These are phyloP conservation scores for Plagodis pulveraria DNA, from an alignment of 2,888 invertebrate species.

Conservation along the genomic window DNA sequence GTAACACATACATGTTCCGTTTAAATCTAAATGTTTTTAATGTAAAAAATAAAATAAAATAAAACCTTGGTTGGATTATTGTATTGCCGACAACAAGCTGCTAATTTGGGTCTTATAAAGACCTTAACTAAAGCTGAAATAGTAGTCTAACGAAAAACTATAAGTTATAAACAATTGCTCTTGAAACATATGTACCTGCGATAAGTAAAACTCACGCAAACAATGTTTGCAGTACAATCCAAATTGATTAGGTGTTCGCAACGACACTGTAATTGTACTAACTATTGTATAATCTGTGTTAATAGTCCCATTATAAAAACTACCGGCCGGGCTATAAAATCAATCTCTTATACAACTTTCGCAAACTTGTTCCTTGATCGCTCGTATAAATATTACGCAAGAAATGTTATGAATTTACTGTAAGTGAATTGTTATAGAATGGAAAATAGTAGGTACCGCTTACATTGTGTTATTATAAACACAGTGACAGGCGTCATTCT, in stretches of 20 bases:
- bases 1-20: too few relatives aligned
- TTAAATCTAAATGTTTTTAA: too few relatives aligned
- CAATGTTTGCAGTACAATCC: background rate
- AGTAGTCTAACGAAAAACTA: too few relatives aligned
- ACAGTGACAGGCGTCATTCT: too few relatives aligned
- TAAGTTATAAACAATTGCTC: too few relatives aligned
- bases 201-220: background rate
- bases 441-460: background rate
- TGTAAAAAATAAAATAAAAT: too few relatives aligned
- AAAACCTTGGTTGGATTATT: too few relatives aligned
- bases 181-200: background rate
- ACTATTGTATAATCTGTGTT: slow-evolving; percentile 6
- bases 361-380: slow-evolving; percentile 32
- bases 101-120: too few relatives aligned
- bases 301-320: slow-evolving; percentile 29
- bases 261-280: slow-evolving; percentile 11
- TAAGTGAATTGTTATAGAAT: slow-evolving; percentile 16
- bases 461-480: too few relatives aligned
- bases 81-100: too few relatives aligned
- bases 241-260: slow-evolving; percentile 12
- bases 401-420: slow-evolving; percentile 14
- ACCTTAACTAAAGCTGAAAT: too few relatives aligned
- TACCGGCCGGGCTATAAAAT: slow-evolving; percentile 25
- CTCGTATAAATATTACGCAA: slow-evolving; percentile 28
- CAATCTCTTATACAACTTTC: slow-evolving; percentile 34